phyloP scores from a whole-genome alignment of 1,140 invertebrate species.

The Lamellibrachia luymesi region DNA sequence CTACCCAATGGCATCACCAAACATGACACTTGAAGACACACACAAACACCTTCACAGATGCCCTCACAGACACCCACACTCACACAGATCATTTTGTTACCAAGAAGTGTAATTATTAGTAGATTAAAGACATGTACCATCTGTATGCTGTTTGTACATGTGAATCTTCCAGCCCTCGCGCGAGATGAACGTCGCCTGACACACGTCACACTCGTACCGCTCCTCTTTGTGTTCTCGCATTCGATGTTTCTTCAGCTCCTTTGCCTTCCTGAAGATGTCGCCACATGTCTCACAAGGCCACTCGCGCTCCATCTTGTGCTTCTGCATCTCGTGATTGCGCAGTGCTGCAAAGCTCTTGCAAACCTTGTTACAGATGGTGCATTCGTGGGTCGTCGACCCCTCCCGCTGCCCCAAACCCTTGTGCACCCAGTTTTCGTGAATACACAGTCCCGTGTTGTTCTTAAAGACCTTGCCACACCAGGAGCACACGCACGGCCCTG shows the following conservation, averaged over 20 bases:
- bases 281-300: background rate
- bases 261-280: background rate
- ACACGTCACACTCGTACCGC: slow-evolving; percentile 4
- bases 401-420: background rate
- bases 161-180: slow-evolving; percentile 22
- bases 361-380: background rate
- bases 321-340: background rate
- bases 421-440: slow-evolving; percentile 9
- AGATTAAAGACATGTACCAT: background rate
- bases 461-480: slow-evolving; percentile 12
- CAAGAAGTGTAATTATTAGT: background rate
- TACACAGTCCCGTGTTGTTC: background rate
- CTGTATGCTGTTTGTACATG: slow-evolving; percentile 18
- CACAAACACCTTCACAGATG: no score
- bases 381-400: background rate
- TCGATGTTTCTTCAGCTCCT: background rate
- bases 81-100: no score
- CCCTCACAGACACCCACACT: no score
- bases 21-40: no score
- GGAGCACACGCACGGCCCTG: background rate
- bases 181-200: slow-evolving; percentile 4
- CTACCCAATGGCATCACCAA: no score
- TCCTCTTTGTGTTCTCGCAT: background rate
- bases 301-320: background rate
- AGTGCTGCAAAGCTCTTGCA: background rate